phyloP scores from a whole-genome alignment of 2,888 invertebrate genomes.

The Sphaerophoria taeniata region DNA sequence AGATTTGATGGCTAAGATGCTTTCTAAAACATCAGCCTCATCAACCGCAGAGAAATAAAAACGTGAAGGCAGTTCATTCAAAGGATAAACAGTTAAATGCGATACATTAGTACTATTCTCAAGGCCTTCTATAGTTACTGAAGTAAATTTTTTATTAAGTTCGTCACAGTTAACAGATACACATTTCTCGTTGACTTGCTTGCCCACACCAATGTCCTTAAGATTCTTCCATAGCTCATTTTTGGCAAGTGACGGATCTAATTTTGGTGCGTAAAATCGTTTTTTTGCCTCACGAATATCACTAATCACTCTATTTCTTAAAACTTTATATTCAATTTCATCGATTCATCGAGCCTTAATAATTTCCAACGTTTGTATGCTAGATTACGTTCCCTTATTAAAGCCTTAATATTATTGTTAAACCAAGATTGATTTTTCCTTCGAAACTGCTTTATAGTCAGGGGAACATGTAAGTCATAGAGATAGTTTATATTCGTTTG shows the following conservation, averaged over 20 bases:
- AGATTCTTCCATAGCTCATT: not conserved
- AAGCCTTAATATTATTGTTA: not conserved
- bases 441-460: not conserved
- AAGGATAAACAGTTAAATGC: too few species aligned
- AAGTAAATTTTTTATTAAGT: too few species aligned
- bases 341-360: not conserved
- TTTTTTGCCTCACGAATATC: not conserved
- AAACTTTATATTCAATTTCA: not conserved
- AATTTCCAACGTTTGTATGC: not conserved
- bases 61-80: too few species aligned
- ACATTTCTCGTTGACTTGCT: not conserved
- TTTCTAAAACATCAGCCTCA: too few species aligned
- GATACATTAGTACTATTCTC: too few species aligned
- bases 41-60: too few species aligned
- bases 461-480: conserved; percentile 1
- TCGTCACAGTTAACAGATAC: not conserved
- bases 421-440: not conserved
- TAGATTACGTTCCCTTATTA: not conserved
- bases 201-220: not conserved
- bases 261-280: not conserved
- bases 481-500: not conserved
- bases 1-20: too few species aligned
- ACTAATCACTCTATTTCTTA: not conserved
- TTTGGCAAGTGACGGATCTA: not conserved
- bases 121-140: too few species aligned